phyloP scores from a whole-genome alignment of 1,140 invertebrate genomes.

The Drosophila pallidifrons region DNA sequence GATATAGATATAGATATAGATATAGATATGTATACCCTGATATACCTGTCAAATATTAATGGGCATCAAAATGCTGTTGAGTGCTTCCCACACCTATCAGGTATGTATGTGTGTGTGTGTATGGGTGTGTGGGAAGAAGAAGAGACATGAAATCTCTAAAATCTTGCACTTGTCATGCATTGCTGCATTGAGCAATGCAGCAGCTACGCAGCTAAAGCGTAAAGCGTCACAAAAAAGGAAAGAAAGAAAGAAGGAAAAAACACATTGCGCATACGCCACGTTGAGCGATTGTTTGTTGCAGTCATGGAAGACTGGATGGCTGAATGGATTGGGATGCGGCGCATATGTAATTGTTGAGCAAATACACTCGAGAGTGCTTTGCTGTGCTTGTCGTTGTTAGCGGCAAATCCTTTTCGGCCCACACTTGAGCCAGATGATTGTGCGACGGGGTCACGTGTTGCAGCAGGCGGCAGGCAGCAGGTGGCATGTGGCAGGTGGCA shows the following conservation, averaged over 20 bases:
- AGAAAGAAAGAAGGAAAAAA: conserved; percentile 40
- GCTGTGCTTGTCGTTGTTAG: conserved; percentile 53
- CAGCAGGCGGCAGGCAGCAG: conserved; percentile 20
- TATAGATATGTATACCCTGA: too few species aligned
- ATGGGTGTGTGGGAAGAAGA: conserved; percentile 3
- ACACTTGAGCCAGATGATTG: conserved; percentile 49
- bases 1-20: too few species aligned
- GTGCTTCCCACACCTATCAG: not conserved
- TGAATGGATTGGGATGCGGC: conserved; percentile 1
- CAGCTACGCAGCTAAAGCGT: too few species aligned
- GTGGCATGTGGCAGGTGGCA: conserved; percentile 12
- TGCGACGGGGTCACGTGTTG: conserved; percentile 59
- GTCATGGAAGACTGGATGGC: conserved; percentile 22
- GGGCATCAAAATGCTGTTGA: conserved; percentile 6
- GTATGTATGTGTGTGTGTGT: conserved; percentile 16
- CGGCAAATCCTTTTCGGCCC: conserved; percentile 57
- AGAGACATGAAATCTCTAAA: conserved; percentile 17
- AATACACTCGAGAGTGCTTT: conserved; percentile 34
- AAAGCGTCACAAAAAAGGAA: not conserved
- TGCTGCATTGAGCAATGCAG: not conserved
- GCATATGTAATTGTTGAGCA: conserved; percentile 45
- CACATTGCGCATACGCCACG: conserved; percentile 68
- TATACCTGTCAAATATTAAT: not conserved
- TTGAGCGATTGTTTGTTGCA: conserved; percentile 55
- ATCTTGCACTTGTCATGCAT: conserved; percentile 25